Evolutionary conservation across 2,797 vertebrate genomes (phyloP).

Genomic region (Ctenopoma kingsleyae): DNA sequence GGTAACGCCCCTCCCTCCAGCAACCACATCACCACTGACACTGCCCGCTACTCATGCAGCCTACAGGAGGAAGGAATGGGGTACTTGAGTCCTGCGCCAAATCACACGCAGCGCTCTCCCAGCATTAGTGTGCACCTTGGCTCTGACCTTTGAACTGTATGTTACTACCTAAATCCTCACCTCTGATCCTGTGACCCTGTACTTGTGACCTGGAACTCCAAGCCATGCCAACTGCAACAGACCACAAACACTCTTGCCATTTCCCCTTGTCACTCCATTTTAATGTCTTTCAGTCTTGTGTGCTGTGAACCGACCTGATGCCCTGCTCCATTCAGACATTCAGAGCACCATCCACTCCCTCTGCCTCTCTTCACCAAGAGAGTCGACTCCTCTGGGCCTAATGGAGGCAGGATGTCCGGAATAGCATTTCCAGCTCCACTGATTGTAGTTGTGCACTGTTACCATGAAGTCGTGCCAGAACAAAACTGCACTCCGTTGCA

Average conservation of each 20-base stretch:
- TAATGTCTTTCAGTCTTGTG: slow-evolving; percentile 39
- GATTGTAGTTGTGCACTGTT: slow-evolving; percentile 43
- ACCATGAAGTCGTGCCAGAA: slow-evolving; percentile 52
- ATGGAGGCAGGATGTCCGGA: slow-evolving; percentile 23
- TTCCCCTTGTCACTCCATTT: slow-evolving; percentile 27
- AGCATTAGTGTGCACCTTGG: slow-evolving; percentile 95
- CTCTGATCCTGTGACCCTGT: slow-evolving; percentile 55
- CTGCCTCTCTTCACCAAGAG: slow-evolving; percentile 4
- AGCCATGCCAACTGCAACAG: slow-evolving; percentile 74
- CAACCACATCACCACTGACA: slow-evolving; percentile 82
- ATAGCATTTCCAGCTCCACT: slow-evolving; percentile 26
- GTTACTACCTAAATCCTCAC: slow-evolving; percentile 42
- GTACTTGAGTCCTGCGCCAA: slow-evolving; percentile 83
- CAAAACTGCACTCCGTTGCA: slow-evolving; percentile 55
- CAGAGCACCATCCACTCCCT: slow-evolving; percentile 9
- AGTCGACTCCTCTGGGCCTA: slow-evolving; percentile 13
- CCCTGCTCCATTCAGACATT: slow-evolving; percentile 24
- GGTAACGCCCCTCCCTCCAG: slow-evolving; percentile 74
- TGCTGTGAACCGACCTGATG: slow-evolving; percentile 37
- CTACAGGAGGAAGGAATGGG: slow-evolving; percentile 93
- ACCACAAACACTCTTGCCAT: slow-evolving; percentile 41
- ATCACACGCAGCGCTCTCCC: slow-evolving; percentile 91
- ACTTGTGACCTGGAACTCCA: slow-evolving; percentile 79
- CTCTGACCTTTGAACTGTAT: slow-evolving; percentile 84
- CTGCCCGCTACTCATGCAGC: slow-evolving; percentile 91